A percentile compares a stretch with the other conserved stretches of the same genome.
These are phyloP conservation scores for Indicator indicator DNA, from an alignment of 2,113 vertebrate genomes.

Conservation along the genomic window DNA sequence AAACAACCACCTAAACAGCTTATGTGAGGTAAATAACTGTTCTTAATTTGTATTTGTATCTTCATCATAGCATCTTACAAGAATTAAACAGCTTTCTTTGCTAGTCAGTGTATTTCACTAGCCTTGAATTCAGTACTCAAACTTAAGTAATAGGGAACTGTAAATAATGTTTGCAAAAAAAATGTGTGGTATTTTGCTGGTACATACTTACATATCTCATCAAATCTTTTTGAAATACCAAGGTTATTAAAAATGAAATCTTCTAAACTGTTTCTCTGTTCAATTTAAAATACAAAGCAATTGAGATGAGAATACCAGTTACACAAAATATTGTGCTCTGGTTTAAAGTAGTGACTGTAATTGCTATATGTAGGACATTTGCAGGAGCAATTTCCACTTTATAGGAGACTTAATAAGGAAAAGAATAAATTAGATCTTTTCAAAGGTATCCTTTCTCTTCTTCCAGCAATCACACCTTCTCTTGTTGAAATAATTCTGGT, in stretches of 20 bases:
- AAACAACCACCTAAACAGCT: background rate
- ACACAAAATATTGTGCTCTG: background rate
- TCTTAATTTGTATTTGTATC: background rate
- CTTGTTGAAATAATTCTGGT: background rate
- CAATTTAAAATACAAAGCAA: background rate
- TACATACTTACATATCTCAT: background rate
- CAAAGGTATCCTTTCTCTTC: background rate
- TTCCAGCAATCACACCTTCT: background rate
- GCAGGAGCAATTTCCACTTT: background rate
- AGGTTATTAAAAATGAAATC: background rate
- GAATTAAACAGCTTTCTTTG: background rate
- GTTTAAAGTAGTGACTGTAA: background rate
- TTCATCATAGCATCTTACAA: background rate
- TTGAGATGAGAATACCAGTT: background rate
- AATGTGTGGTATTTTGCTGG: background rate
- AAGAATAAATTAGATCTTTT: background rate
- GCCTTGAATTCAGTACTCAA: background rate
- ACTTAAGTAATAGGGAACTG: background rate
- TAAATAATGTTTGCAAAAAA: background rate
- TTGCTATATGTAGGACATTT: background rate
- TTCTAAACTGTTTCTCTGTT: background rate
- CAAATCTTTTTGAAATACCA: background rate
- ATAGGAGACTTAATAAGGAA: background rate
- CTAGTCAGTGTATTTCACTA: background rate
- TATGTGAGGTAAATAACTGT: background rate